Conservation (phyloP, 2,888 invertebrate genomes). For the Agrenia bidenticulata region DNA sequence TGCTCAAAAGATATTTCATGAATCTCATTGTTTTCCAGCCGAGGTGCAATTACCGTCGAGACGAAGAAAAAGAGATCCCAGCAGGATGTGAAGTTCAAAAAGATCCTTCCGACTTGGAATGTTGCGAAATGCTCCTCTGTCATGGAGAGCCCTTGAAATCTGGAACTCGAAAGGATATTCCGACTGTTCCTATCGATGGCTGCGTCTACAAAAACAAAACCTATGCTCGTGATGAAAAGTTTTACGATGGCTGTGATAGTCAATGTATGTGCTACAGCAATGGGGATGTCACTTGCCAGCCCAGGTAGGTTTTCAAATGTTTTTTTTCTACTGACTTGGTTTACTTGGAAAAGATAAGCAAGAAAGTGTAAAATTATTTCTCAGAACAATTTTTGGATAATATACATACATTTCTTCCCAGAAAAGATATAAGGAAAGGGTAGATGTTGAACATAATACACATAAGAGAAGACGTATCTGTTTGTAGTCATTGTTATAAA, state of each 20-base stretch:
- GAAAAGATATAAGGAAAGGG: too few relatives aligned
- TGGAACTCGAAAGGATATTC: constrained; percentile 36
- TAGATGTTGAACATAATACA: too few relatives aligned
- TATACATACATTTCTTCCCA: too few relatives aligned
- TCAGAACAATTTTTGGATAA: too few relatives aligned
- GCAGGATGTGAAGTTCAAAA: constrained; percentile 50
- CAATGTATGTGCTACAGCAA: constrained; percentile 74
- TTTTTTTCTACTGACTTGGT: too few relatives aligned
- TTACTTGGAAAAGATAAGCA: too few relatives aligned
- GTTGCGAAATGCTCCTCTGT: constrained; percentile 52
- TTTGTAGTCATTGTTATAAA: too few relatives aligned
- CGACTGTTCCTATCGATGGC: constrained; percentile 60
- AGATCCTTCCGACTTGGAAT: constrained; percentile 49
- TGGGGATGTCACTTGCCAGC: constrained; percentile 72
- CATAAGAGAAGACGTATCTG: too few relatives aligned
- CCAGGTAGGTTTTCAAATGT: constrained; percentile 60
- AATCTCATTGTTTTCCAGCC: constrained; percentile 41
- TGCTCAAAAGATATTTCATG: too few relatives aligned
- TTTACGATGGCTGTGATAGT: constrained; percentile 78
- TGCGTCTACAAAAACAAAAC: constrained; percentile 70
- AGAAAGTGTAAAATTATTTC: too few relatives aligned
- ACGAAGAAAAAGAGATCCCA: constrained; percentile 50
- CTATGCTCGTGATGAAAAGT: constrained; percentile 69
- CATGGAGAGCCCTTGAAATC: constrained; percentile 42
- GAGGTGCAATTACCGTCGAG: constrained; percentile 49